These are phyloP conservation scores for Crenichthys baileyi DNA, from an alignment of 2,797 vertebrate species.

Conservation along the genomic window DNA sequence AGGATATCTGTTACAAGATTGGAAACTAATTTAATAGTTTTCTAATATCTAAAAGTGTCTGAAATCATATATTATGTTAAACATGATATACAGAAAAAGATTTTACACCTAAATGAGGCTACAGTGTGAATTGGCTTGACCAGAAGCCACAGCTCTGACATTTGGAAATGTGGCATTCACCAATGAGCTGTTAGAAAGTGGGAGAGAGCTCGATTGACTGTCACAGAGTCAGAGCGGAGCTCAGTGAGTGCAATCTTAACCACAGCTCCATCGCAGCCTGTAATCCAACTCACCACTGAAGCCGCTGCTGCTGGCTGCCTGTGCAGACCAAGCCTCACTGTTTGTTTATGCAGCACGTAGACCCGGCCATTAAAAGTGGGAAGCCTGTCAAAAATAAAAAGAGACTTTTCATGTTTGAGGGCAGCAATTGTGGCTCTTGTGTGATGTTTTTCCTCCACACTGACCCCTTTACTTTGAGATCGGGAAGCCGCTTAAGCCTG, in stretches of 20 bases:
- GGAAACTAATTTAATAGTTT: constrained; percentile 19
- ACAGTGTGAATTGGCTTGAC: constrained; percentile 53
- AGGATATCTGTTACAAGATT: constrained; percentile 28
- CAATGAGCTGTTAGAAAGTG: constrained; percentile 73
- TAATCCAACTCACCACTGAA: constrained; percentile 79
- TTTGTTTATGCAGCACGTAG: constrained; percentile 80
- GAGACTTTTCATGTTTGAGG: constrained; percentile 85
- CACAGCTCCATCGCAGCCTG: constrained; percentile 77
- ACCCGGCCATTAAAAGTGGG: constrained; percentile 80
- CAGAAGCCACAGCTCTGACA: constrained; percentile 72
- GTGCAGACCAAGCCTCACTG: constrained; percentile 71
- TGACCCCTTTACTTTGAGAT: constrained; percentile 78
- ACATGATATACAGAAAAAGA: constrained; percentile 60
- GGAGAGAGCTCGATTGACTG: constrained; percentile 71
- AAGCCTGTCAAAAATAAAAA: constrained; percentile 84
- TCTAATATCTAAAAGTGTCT: constrained; percentile 30
- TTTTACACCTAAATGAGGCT: constrained; percentile 67
- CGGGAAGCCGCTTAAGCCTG: constrained; percentile 74
- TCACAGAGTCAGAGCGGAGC: constrained; percentile 69
- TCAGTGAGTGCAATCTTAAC: constrained; percentile 76
- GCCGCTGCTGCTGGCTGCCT: constrained; percentile 77
- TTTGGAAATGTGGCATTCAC: constrained; percentile 75
- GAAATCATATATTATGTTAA: constrained; percentile 47
- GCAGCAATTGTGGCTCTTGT: constrained; percentile 84
- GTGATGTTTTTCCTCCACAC: constrained; percentile 80